Conservation (phyloP, 1,140 invertebrate species). For the Brachionus asplanchnoidis region DNA sequence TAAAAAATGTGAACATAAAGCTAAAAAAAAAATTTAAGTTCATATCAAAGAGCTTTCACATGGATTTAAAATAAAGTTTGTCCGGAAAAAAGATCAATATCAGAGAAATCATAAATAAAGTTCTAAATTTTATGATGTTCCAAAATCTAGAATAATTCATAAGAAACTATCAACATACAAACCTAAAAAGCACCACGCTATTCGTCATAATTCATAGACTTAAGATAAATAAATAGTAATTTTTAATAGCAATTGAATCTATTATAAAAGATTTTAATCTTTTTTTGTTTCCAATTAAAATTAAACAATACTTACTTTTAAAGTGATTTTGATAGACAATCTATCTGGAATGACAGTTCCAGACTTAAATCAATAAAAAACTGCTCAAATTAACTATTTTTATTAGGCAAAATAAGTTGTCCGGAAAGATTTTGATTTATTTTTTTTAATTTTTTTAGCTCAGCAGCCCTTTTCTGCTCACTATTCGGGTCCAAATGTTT, state of each 20-base stretch:
- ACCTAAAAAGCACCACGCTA: no score
- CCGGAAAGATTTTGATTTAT: neutral
- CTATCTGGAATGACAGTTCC: neutral
- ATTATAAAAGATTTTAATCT: neutral
- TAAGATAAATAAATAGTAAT: neutral
- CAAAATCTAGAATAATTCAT: no score
- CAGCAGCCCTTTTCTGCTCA: neutral
- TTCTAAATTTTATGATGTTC: no score
- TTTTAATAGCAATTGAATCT: neutral
- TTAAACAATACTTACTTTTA: neutral
- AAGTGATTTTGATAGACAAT: neutral
- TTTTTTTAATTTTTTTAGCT: neutral
- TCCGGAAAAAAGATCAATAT: no score
- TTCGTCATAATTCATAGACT: neutral
- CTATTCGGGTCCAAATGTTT: neutral
- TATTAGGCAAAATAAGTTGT: slow-evolving; percentile 7
- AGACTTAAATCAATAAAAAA: neutral
- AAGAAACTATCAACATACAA: no score
- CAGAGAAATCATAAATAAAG: no score
- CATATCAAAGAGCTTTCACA: no score
- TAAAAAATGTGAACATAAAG: no score
- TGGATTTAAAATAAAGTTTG: no score
- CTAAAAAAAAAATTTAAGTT: no score
- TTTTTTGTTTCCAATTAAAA: neutral
- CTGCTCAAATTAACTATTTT: neutral